These are phyloP conservation scores for Acropternis orthonyx DNA, from an alignment of 2,797 vertebrate genomes.

Conservation along the genomic window DNA sequence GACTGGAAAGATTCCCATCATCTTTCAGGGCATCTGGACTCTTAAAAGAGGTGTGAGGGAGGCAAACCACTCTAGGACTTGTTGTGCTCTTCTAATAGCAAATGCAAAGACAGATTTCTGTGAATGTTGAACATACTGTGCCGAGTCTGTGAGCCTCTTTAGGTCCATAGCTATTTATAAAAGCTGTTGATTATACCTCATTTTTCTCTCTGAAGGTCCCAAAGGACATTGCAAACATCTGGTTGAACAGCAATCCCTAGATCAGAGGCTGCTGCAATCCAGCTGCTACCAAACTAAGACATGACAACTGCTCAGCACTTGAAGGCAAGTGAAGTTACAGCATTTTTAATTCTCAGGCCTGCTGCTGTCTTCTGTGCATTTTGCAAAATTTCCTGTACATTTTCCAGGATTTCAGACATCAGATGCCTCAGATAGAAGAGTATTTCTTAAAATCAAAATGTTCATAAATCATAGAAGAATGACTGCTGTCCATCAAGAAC, in stretches of 20 bases:
- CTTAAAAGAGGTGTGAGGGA: neutral
- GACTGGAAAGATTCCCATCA: neutral
- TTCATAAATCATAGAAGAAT: neutral
- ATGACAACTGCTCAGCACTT: neutral
- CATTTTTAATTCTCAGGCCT: neutral
- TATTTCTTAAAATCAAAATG: neutral
- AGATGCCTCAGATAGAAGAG: neutral
- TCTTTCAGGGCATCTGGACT: neutral
- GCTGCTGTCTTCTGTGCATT: neutral
- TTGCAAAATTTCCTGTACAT: neutral
- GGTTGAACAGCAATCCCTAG: neutral
- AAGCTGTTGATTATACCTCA: neutral
- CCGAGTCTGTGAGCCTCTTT: neutral
- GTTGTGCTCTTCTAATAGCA: neutral
- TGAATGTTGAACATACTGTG: neutral
- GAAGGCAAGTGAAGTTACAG: fast-evolving
- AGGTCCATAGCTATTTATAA: neutral
- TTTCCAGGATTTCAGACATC: neutral
- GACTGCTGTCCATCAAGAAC: neutral
- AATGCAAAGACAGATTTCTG: neutral
- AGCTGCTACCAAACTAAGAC: neutral
- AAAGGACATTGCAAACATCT: neutral
- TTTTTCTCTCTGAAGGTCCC: neutral
- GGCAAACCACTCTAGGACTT: neutral
- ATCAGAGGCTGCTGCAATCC: neutral